phyloP scores from a whole-genome alignment of 2,113 vertebrate species.

The Cebidichthys violaceus region DNA sequence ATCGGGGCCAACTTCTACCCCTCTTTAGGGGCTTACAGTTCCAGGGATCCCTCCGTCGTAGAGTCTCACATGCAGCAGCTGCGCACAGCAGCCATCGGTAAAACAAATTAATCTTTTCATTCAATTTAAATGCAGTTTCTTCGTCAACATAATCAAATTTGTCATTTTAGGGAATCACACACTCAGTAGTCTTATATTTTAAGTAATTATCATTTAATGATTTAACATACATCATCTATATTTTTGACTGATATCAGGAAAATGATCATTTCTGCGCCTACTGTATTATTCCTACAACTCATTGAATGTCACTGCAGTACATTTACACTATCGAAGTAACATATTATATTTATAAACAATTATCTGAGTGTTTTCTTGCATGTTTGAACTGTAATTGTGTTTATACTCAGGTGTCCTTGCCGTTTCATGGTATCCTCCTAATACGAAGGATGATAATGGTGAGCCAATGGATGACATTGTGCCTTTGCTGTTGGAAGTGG shows the following conservation, averaged over 20 bases:
- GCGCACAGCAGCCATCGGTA: slow-evolving; percentile 92
- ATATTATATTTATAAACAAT: not conserved
- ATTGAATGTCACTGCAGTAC: not conserved
- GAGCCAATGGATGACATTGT: slow-evolving; percentile 88
- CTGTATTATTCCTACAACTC: not conserved
- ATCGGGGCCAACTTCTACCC: slow-evolving; percentile 96
- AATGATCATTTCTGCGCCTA: not conserved
- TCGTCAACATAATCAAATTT: not conserved
- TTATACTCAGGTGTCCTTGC: slow-evolving; percentile 89
- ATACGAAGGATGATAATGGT: slow-evolving; percentile 91
- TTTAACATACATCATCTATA: not conserved
- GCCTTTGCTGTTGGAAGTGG: slow-evolving; percentile 90
- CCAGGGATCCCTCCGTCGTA: slow-evolving; percentile 91
- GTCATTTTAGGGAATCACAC: not conserved
- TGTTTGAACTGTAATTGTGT: slow-evolving; percentile 43
- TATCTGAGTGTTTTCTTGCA: not conserved
- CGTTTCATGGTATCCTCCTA: slow-evolving; percentile 96
- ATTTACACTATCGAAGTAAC: not conserved
- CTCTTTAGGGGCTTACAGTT: slow-evolving; percentile 94
- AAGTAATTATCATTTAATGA: not conserved
- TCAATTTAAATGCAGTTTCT: not conserved
- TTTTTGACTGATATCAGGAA: not conserved
- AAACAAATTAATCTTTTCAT: slow-evolving; percentile 54
- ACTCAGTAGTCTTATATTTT: not conserved
- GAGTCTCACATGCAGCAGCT: slow-evolving; percentile 96